Evolutionary conservation across 2,888 invertebrate species (phyloP).

Genomic region (Schrankia costaestrigalis): DNA sequence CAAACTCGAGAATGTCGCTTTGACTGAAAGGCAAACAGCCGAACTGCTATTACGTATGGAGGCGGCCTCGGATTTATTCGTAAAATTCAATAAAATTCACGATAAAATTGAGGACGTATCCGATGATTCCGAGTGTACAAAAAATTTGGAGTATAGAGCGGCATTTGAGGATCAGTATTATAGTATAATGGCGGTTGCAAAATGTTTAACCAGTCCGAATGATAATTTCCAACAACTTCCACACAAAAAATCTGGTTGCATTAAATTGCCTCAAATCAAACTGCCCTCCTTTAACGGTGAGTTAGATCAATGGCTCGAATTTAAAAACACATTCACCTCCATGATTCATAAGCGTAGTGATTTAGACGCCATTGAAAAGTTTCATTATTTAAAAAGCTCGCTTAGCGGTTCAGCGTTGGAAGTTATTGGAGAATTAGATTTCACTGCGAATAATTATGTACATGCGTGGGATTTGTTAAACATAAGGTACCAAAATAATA

Average conservation of each 20-base stretch:
- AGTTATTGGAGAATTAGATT: constrained; percentile 1
- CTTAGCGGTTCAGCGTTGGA: neutral
- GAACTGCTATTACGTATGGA: no score
- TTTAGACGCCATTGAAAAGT: neutral
- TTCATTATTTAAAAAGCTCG: constrained; percentile 1
- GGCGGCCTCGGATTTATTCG: no score
- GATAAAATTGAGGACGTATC: no score
- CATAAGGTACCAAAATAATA: neutral
- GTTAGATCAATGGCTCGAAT: neutral
- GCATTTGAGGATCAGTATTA: no score
- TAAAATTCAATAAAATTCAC: no score
- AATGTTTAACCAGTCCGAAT: no score
- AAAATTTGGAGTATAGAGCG: no score
- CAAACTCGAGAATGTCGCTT: no score
- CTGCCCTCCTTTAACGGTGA: neutral
- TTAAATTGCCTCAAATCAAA: neutral
- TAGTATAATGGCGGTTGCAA: no score
- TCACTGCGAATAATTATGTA: neutral
- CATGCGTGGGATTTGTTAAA: constrained; percentile 1
- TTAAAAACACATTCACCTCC: neutral
- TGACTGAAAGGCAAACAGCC: no score
- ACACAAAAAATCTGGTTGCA: neutral
- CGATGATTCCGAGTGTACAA: no score
- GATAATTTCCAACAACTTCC: no score
- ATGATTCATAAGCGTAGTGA: neutral